Base-by-base conservation (phyloP, 2,888 invertebrate species). In the Podotricha telesiphe region DNA sequence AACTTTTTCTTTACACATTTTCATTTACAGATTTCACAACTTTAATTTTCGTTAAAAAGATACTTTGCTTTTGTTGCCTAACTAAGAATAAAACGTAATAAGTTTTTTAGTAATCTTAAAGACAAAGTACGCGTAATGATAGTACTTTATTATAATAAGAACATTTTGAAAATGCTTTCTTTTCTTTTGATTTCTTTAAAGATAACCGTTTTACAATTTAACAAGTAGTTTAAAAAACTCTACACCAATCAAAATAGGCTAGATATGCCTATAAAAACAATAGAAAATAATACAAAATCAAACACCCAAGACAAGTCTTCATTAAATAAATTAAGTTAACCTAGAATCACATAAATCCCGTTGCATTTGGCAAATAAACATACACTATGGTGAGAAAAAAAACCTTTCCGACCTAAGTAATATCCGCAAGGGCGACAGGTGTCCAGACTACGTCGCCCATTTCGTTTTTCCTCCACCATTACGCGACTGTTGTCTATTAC, bases 391-490 rank as follows among this genome's bases (percentile, higher is more conserved):
- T 47, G 42, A 59, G 47, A 65, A 67, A 68, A 64, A 67, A 63
- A 20, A 47, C 59, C 65, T 62, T 53, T 53, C 64, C 66, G 28
- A 47, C 22, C 59, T 66, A 68, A 65, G 72, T 68, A 66, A 68
- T 70, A 61, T 70, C 70, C 70, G 72, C 37, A 65, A 37, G 59
- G 65, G 74, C 69, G 73, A 72, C 74, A 75, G 73, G 73, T 75
- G 73, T 73, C 72, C 70, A 55, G 62, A 69, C 70, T 56, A 68
- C 67, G 67, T 50, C 72, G 69, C 67, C 73, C 72, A 73, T 73
- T 71, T 73, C 67, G 71, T 71, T 72, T 73, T 71, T 72, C 65
- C 67, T 62, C 62, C 73, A 62, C 71, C 71, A 75, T 73, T 75
- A 72, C 69, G 68, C 70, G 65, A 58, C 68, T 64, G 70, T 70